Percentiles rank a stretch among this genome's conserved stretches.
phyloP scores from a whole-genome alignment of 2,113 vertebrate species.

The Pycnonotus jocosus region DNA sequence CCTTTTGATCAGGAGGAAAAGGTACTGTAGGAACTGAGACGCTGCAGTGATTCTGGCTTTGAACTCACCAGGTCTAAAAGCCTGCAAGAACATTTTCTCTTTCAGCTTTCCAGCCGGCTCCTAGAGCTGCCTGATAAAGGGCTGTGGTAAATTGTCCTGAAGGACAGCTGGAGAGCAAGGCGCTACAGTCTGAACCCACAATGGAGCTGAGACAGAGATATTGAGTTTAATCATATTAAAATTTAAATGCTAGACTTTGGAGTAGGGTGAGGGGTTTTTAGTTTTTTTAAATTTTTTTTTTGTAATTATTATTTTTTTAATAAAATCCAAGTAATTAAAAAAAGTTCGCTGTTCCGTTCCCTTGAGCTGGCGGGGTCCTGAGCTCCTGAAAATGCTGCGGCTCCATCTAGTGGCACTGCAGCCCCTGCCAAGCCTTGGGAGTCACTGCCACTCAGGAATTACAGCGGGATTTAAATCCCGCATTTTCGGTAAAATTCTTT shows the following conservation, averaged over 20 bases:
- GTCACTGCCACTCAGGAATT: background rate
- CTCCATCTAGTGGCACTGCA: slow-evolving; percentile 58
- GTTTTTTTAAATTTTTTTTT: too few relatives aligned
- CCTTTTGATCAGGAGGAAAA: slow-evolving; percentile 57
- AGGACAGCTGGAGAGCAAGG: slow-evolving; percentile 39
- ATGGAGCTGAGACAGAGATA: background rate
- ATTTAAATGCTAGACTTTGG: slow-evolving; percentile 7
- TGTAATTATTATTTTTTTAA: too few relatives aligned
- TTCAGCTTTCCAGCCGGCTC: slow-evolving; percentile 10
- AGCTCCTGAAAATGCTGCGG: background rate
- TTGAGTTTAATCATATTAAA: slow-evolving; percentile 14
- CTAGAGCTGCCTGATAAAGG: slow-evolving; percentile 14
- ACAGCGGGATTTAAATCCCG: background rate
- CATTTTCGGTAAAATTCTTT: background rate
- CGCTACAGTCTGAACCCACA: background rate
- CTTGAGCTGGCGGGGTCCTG: background rate
- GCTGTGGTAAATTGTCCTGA: slow-evolving; percentile 53
- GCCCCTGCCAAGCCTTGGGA: background rate
- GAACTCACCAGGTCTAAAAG: slow-evolving; percentile 74
- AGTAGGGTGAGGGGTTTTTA: too few relatives aligned
- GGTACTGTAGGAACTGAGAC: slow-evolving; percentile 35
- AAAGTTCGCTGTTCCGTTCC: background rate
- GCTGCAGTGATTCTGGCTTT: slow-evolving; percentile 45
- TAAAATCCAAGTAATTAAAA: background rate
- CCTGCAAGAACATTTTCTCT: slow-evolving; percentile 63